These are phyloP conservation scores for Apis laboriosa DNA, from an alignment of 1,140 invertebrate genomes.

Conservation along the genomic window DNA sequence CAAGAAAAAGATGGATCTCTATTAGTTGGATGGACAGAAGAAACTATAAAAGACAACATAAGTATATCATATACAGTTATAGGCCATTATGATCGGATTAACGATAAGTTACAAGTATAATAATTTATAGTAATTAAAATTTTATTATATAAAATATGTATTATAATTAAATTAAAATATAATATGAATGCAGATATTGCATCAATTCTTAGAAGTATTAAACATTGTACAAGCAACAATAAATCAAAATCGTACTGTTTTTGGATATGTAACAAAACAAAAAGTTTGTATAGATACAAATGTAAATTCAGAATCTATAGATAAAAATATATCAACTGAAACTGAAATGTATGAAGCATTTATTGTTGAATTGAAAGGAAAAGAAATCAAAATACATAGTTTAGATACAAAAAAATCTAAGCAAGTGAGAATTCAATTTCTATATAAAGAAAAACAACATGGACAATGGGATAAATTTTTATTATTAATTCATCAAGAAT, in stretches of 20 bases:
- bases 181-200: slow-evolving; percentile 81
- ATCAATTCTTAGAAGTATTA: slow-evolving; percentile 83
- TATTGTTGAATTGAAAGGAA: slow-evolving; percentile 83
- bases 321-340: slow-evolving; percentile 30
- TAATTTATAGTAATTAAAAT: background rate
- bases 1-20: slow-evolving; percentile 88
- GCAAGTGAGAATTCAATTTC: slow-evolving; percentile 90
- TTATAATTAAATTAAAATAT: background rate
- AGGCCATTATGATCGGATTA: slow-evolving; percentile 75
- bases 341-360: slow-evolving; percentile 79
- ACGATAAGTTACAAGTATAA: slow-evolving; percentile 72
- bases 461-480: slow-evolving; percentile 86
- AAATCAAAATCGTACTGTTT: slow-evolving; percentile 84
- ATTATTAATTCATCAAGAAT: slow-evolving; percentile 89
- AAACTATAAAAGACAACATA: slow-evolving; percentile 73
- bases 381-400: slow-evolving; percentile 79
- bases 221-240: slow-evolving; percentile 90
- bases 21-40: slow-evolving; percentile 86
- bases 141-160: background rate
- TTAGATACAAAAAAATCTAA: slow-evolving; percentile 82
- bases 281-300: slow-evolving; percentile 51
- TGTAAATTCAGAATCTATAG: slow-evolving; percentile 45
- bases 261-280: slow-evolving; percentile 85
- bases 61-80: slow-evolving; percentile 71
- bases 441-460: slow-evolving; percentile 86